Evolutionary conservation across 2,113 vertebrate species (phyloP), one percentile per base, ranked within the genome.

Genomic region (Scartelaos histophorus): DNA sequence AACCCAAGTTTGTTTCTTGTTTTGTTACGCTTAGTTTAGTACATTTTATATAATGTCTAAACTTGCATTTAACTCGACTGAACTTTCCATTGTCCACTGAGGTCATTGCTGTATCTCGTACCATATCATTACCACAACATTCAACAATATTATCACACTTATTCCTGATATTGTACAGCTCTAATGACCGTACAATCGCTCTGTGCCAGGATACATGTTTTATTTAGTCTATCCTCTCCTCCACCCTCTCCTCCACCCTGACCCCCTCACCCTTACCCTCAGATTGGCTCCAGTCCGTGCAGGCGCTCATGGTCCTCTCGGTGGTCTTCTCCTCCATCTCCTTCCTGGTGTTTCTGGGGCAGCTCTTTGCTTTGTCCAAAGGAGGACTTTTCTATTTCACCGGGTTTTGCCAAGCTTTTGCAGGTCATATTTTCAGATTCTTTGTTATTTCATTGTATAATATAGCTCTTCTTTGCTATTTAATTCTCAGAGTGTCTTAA

Each of bases 351-450:
- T 96, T 96, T 89, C 90, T 96, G 89, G 91, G 92, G 69, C 95
- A 96, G 73, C 93, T 97, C 70, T 92, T 95, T 83, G 93, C 91
- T 58, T 85, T 95, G 83, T 80, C 92, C 45, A 91, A 83, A 72
- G 94, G 94, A 69, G 92, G 90, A 0, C 94, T 97, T 70, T 97
- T 97, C 91, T 97, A 96, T 15, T 93, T 95, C 85, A 95, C 95
- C 0, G 96, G 95, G 67, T 69, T 96, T 72, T 94, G 94, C 81
- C 96, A 97, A 84, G 88, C 94, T 2, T 94, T 95, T 60, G 92
- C 96, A 91, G 94, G 96, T 97, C 67, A 56, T 51, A 17, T 16
- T 51, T 29, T 29, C 29, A 4, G 29, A 4, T 29, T 29, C 29
- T 29, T 29, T 29, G 4, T 29, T 29, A 2, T 29, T 29, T 29